Evolutionary conservation across 2,113 vertebrate species (phyloP).

Genomic region (Neogale vison): DNA sequence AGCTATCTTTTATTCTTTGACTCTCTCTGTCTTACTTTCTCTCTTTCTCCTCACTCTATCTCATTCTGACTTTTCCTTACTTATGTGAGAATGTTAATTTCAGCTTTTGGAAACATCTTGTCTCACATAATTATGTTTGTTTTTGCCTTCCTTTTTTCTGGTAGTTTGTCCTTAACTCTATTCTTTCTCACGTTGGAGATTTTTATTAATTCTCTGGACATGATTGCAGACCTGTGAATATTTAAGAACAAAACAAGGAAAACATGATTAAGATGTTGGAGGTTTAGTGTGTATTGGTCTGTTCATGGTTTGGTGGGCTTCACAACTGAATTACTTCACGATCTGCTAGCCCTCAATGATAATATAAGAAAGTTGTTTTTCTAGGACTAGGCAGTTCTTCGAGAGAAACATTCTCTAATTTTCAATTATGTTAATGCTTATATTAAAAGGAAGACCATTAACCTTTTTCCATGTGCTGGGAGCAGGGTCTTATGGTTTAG

Average conservation of each 20-base stretch:
- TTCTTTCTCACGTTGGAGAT: background rate
- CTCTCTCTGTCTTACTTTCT: background rate
- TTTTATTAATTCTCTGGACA: background rate
- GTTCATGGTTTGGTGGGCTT: background rate
- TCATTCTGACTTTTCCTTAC: background rate
- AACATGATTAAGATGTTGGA: background rate
- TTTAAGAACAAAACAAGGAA: background rate
- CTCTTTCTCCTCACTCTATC: background rate
- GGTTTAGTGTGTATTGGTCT: background rate
- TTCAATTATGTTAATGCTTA: background rate
- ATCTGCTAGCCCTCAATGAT: too few species aligned
- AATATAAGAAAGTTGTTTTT: background rate
- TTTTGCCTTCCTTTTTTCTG: background rate
- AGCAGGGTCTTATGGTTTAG: accelerated
- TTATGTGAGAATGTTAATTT: background rate
- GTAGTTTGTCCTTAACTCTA: background rate
- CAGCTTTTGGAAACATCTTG: background rate
- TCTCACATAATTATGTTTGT: background rate
- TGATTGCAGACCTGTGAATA: background rate
- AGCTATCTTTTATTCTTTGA: background rate
- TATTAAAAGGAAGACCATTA: background rate
- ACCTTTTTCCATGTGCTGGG: background rate
- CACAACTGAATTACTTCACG: background rate
- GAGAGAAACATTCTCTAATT: background rate
- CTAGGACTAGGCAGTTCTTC: background rate